A percentile compares a stretch with the other conserved stretches of the same genome.
phyloP scores from a whole-genome alignment of 2,888 invertebrate genomes.

The Pantelozetes paolii region DNA sequence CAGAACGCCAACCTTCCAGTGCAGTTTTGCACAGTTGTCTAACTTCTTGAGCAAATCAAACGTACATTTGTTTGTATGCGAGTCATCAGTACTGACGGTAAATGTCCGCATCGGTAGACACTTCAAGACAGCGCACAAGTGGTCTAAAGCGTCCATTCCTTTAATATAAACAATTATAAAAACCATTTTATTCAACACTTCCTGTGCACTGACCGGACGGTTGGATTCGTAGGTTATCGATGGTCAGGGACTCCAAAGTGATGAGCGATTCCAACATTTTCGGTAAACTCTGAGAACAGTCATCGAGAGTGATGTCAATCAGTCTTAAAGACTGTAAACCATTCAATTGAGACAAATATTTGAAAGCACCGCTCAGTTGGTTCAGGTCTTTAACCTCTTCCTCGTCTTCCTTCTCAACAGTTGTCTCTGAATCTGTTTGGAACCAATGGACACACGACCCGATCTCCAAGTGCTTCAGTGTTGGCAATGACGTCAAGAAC shows the following conservation, averaged over 20 bases:
- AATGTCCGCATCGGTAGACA: slow-evolving; percentile 34
- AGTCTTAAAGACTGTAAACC: slow-evolving; percentile 23
- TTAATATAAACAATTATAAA: too few relatives aligned
- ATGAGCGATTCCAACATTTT: slow-evolving; percentile 32
- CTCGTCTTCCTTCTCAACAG: background rate
- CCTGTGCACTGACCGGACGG: slow-evolving; percentile 26
- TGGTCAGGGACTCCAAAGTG: slow-evolving; percentile 19
- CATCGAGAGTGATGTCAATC: slow-evolving; percentile 39
- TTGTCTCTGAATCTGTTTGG: background rate
- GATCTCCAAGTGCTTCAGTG: slow-evolving; percentile 38
- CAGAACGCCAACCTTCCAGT: slow-evolving; percentile 39
- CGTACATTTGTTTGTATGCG: slow-evolving; percentile 40
- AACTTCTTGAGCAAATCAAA: slow-evolving; percentile 39
- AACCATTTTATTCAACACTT: too few relatives aligned
- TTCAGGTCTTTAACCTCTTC: background rate
- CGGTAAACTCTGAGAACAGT: background rate
- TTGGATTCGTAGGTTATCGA: slow-evolving; percentile 37
- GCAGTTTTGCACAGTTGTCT: slow-evolving; percentile 19
- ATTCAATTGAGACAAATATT: slow-evolving; percentile 16
- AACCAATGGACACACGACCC: slow-evolving; percentile 42
- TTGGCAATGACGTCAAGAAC: slow-evolving; percentile 18
- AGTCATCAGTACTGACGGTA: slow-evolving; percentile 21
- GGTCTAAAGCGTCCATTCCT: slow-evolving; percentile 20
- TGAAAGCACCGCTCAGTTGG: slow-evolving; percentile 31
- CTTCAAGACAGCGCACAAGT: slow-evolving; percentile 13